Evolutionary conservation across 1,140 invertebrate species (phyloP).

Genomic region (Drosophila baimaii): DNA sequence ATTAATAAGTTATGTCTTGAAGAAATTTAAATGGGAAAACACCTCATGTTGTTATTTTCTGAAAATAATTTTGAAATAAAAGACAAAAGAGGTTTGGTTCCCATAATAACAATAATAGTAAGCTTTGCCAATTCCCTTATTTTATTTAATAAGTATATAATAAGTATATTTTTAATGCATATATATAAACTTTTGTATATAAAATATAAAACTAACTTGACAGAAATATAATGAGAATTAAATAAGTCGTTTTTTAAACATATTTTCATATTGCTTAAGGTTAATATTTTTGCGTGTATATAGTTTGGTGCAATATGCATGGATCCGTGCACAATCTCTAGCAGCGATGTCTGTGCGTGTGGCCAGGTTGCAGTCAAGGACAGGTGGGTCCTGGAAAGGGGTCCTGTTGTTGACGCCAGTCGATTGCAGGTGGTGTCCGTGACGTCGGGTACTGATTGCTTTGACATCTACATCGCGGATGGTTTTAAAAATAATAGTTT

Average conservation of each 20-base stretch:
- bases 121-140: too few species aligned
- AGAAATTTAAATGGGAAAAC: too few species aligned
- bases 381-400: conserved; percentile 22
- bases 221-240: neutral
- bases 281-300: neutral
- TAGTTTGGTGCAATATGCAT: conserved; percentile 13
- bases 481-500: conserved; percentile 18
- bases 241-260: neutral
- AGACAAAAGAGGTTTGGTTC: too few species aligned
- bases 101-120: too few species aligned
- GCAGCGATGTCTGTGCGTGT: conserved; percentile 29
- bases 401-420: conserved; percentile 55
- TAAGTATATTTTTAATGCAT: too few species aligned
- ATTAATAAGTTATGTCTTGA: neutral
- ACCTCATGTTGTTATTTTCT: too few species aligned
- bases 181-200: too few species aligned
- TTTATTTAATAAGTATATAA: too few species aligned
- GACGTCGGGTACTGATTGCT: conserved; percentile 44
- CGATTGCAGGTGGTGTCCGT: conserved; percentile 49
- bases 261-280: neutral
- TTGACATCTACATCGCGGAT: conserved; percentile 61
- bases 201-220: neutral
- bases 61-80: too few species aligned
- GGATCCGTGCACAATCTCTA: conserved; percentile 77
- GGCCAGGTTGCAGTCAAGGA: conserved; percentile 21